Percentiles rank a stretch among this genome's conserved stretches.
Conservation (phyloP, 2,888 invertebrate genomes). For the Adineta ricciae region DNA sequence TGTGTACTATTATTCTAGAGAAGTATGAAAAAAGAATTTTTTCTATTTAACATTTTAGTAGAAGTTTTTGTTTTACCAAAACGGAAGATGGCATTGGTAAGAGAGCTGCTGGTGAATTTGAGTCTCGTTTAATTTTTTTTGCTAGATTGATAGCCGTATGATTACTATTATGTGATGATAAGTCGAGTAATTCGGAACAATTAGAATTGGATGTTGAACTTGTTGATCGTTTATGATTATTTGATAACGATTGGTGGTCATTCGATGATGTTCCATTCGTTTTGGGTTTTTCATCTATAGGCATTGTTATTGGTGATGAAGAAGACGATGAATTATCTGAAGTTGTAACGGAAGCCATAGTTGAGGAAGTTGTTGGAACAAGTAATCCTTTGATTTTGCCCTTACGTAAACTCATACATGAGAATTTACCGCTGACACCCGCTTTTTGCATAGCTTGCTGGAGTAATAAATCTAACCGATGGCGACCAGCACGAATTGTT, state of each 20-base stretch:
- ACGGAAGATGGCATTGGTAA: not conserved
- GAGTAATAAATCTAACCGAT: not conserved
- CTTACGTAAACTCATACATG: constrained; percentile 16
- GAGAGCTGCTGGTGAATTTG: not conserved
- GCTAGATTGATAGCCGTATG: not conserved
- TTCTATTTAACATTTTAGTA: not conserved
- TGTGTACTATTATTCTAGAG: not conserved
- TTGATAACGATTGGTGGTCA: not conserved
- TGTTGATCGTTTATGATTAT: constrained; percentile 4
- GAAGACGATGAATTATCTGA: not conserved
- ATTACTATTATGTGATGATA: not conserved
- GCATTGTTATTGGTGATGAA: not conserved
- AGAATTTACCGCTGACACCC: not conserved
- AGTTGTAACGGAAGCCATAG: not conserved
- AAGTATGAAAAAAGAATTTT: not conserved
- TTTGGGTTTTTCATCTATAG: not conserved
- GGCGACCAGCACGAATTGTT: constrained; percentile 18
- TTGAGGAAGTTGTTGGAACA: not conserved
- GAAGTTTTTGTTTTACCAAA: not conserved
- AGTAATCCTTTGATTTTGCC: constrained; percentile 17
- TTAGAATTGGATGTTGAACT: not conserved
- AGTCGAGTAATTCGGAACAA: constrained; percentile 10
- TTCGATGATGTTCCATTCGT: not conserved
- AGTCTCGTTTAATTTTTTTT: constrained; percentile 8
- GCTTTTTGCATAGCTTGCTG: constrained; percentile 19